phyloP scores from a whole-genome alignment of 2,888 invertebrate genomes.

The Drosophila parthenogenetica region DNA sequence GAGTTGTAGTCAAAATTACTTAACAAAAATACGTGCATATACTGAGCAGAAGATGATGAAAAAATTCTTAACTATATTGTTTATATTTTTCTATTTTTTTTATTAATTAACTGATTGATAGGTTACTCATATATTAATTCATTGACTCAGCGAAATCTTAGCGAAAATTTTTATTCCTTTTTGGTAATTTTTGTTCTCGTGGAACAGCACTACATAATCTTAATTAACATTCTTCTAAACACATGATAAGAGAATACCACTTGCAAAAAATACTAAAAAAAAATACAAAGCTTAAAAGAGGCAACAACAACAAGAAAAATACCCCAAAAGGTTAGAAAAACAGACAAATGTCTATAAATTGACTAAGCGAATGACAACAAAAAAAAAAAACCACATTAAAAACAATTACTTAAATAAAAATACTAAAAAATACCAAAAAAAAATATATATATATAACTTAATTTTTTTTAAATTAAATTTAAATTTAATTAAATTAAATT shows the following conservation, averaged over 20 bases:
- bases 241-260: constrained; percentile 24
- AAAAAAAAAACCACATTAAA: constrained; percentile 10
- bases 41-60: constrained; percentile 41
- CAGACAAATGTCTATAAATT: constrained; percentile 67
- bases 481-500: constrained; percentile 68
- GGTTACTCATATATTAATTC: constrained; percentile 15
- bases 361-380: constrained; percentile 41
- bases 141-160: constrained; percentile 63
- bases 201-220: constrained; percentile 57
- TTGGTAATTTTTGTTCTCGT: constrained; percentile 40
- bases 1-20: constrained; percentile 70
- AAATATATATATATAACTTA: constrained; percentile 42
- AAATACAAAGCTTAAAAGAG: constrained; percentile 73
- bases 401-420: constrained; percentile 21
- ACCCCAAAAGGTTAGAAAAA: constrained; percentile 41
- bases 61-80: constrained; percentile 32
- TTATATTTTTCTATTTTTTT: constrained; percentile 28
- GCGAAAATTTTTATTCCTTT: constrained; percentile 67
- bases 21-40: constrained; percentile 29
- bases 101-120: constrained; percentile 46
- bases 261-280: constrained; percentile 48
- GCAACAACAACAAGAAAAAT: constrained; percentile 47
- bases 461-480: constrained; percentile 47
- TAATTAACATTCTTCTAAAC: constrained; percentile 46
- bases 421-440: constrained; percentile 26